Conservation (phyloP, 2,797 vertebrate species). For the Poecile montanus region DNA sequence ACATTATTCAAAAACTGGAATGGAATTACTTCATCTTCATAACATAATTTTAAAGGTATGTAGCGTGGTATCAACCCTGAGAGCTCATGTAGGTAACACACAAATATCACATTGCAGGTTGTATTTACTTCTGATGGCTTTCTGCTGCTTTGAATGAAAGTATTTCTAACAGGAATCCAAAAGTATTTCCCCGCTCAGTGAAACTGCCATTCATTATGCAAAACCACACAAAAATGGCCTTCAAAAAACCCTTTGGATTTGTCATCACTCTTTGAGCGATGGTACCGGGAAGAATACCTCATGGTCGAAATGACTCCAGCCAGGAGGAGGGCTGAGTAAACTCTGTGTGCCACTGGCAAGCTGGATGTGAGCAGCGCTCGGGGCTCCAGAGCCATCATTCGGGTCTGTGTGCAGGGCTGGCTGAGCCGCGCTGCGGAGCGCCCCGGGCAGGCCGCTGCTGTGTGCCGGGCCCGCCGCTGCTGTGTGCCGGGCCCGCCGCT, state of each 20-base stretch:
- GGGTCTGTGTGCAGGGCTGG: background rate
- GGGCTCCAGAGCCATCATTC: background rate
- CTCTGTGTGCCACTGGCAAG: background rate
- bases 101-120: background rate
- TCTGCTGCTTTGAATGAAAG: background rate
- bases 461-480: background rate
- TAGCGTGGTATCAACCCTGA: background rate
- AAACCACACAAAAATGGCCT: background rate
- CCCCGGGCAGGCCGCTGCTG: background rate
- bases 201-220: background rate
- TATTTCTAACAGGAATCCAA: background rate
- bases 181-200: background rate
- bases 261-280: conserved; percentile 31
- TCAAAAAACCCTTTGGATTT: background rate
- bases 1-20: background rate
- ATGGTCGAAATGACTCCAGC: background rate
- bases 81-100: conserved; percentile 4
- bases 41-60: conserved; percentile 1
- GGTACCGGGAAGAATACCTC: conserved; percentile 27
- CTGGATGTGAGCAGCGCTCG: background rate
- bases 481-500: background rate
- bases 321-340: background rate
- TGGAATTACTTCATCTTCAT: conserved; percentile 12
- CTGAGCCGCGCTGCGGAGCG: background rate
- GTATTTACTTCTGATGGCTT: background rate